Evolutionary conservation across 2,797 vertebrate genomes (phyloP), one percentile per base, ranked within the genome.

Genomic region (Chloroceryle amazona): DNA sequence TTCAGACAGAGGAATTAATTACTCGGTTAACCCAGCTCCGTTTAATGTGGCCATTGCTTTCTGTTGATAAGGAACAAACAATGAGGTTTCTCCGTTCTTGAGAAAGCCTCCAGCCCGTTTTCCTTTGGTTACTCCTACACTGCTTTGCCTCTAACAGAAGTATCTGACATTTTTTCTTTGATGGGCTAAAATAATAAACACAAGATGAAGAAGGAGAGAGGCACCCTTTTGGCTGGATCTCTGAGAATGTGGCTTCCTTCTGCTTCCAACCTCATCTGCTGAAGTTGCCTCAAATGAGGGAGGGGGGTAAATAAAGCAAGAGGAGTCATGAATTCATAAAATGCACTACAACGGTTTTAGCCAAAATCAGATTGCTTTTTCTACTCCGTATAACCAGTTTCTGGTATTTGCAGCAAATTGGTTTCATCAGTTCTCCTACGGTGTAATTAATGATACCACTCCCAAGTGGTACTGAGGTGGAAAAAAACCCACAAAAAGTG

Each of bases 151-250:
- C 25, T 44, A 62, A 52, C 35, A 73, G 28, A 81, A 80, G 31
- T 20, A 83, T 71, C 66, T 60, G 63, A 21, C 61, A 4, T 65
- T 81, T 60, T 57, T 81, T 33, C 62, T 90, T 93, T 94, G 66
- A 89, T 86, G 47, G 52, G 47, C 60, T 62, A 85, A 97, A 86
- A 80, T 33, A 91, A 92, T 68, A 97, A 97, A 79, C 57, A 71
- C 3, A 14, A 86, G 89, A 94, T 90, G 74, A 85, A 95, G 94
- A 93, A 76, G 68, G 28, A 87, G 67, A 71, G 61, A 54, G 74
- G 68, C 28, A 79, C 10, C 41, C 39, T 86, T 94, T 75, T 76
- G 79, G 78, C 89, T 96, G 76, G 76, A 93, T 93, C 83, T 86
- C 86, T 28, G 68, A 94, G 86, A 72, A 60, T 0, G 15, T 13